Conservation (phyloP, 2,113 vertebrate genomes). For the Alligator mississippiensis region DNA sequence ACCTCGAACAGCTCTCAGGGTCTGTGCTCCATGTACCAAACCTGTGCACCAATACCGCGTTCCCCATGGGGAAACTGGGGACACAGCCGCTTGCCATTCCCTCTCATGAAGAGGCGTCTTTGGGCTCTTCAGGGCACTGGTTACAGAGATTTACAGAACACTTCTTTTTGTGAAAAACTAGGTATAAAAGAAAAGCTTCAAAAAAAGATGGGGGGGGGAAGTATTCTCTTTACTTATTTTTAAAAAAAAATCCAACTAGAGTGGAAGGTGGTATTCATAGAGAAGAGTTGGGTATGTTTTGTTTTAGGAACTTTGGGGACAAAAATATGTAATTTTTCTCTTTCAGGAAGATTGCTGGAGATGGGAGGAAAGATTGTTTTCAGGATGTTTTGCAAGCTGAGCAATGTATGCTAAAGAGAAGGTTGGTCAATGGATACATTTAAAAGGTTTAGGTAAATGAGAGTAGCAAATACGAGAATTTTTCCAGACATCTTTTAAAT, state of each 20-base stretch:
- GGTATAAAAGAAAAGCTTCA: neutral
- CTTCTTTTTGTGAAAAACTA: neutral
- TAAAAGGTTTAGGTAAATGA: neutral
- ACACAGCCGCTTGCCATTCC: no score
- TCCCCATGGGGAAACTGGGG: no score
- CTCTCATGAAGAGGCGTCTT: no score
- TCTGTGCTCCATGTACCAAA: no score
- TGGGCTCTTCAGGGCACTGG: neutral
- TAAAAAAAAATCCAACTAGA: neutral
- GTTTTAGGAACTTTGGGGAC: neutral
- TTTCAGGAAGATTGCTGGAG: no score
- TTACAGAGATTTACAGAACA: neutral
- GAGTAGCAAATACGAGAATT: neutral
- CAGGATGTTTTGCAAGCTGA: neutral
- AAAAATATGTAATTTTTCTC: neutral
- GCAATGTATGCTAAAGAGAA: neutral
- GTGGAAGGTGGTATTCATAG: neutral
- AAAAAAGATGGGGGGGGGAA: neutral
- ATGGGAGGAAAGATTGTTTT: neutral
- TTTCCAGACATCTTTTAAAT: neutral
- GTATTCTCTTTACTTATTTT: neutral
- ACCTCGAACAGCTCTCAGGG: no score
- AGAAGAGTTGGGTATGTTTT: neutral
- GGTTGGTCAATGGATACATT: rapidly evolving
- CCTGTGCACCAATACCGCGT: no score